Conservation (phyloP, 2,113 vertebrate species). For the Ifrita kowaldi region DNA sequence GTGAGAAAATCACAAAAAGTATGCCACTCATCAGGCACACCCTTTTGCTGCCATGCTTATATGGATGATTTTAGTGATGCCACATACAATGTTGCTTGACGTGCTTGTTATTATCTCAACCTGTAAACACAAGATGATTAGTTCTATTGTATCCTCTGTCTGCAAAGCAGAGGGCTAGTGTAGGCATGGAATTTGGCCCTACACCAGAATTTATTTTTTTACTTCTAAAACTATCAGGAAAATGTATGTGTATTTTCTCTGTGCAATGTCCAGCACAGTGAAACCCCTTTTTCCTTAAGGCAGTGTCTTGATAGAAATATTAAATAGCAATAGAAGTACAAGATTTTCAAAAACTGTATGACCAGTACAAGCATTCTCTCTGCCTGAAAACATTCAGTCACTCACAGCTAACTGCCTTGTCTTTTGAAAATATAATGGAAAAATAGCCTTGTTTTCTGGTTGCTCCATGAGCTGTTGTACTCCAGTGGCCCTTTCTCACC, state of each 20-base stretch:
- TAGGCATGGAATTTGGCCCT: neutral
- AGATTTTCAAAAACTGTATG: neutral
- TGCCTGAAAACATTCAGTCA: neutral
- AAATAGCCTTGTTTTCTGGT: neutral
- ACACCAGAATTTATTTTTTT: neutral
- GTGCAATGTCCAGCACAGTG: neutral
- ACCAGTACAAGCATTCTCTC: neutral
- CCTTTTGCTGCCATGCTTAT: neutral
- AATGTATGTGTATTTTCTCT: neutral
- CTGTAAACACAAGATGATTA: neutral
- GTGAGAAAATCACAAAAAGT: neutral
- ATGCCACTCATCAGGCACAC: neutral
- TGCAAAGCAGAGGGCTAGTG: neutral
- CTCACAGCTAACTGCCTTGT: neutral
- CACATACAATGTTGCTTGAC: neutral
- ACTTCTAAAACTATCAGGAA: neutral
- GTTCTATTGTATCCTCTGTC: neutral
- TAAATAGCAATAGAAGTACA: neutral
- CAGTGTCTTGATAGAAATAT: neutral
- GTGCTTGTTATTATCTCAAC: neutral
- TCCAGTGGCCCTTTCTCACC: neutral
- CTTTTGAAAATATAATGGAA: neutral
- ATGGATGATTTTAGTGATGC: neutral
- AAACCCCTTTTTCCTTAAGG: neutral
- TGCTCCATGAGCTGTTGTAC: neutral